A percentile compares a stretch with the other conserved stretches of the same genome.
Evolutionary conservation across 2,888 invertebrate species (phyloP).

Genomic region (Phengaris alcon): DNA sequence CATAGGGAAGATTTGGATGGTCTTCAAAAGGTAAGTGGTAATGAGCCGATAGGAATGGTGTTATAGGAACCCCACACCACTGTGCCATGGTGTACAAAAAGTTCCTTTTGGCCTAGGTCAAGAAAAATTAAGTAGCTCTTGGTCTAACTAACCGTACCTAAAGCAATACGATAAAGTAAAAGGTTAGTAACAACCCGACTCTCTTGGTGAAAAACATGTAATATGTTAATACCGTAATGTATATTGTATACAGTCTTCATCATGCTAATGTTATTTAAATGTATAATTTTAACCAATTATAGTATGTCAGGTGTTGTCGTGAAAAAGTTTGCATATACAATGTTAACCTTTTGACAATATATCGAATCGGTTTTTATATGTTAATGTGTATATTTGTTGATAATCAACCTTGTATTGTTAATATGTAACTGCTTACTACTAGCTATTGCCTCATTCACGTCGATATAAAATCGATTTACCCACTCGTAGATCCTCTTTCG

Average conservation of each 20-base stretch:
- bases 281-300: constrained; percentile 11
- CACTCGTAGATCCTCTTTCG: no score
- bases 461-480: no score
- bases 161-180: background rate
- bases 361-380: background rate
- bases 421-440: no score
- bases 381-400: background rate
- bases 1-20: no score
- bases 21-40: no score
- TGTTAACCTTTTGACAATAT: background rate
- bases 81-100: no score
- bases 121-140: no score
- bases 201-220: background rate
- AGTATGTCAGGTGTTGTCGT: constrained; percentile 16
- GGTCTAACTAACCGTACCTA: no score
- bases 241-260: constrained; percentile 1
- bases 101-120: no score
- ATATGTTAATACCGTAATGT: background rate
- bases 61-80: no score
- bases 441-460: no score
- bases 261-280: constrained; percentile 8
- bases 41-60: no score
- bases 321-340: background rate
- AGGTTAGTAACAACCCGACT: background rate
- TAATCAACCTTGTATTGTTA: background rate